Evolutionary conservation across 1,140 invertebrate genomes (phyloP).

Genomic region (Procambarus clarkii): DNA sequence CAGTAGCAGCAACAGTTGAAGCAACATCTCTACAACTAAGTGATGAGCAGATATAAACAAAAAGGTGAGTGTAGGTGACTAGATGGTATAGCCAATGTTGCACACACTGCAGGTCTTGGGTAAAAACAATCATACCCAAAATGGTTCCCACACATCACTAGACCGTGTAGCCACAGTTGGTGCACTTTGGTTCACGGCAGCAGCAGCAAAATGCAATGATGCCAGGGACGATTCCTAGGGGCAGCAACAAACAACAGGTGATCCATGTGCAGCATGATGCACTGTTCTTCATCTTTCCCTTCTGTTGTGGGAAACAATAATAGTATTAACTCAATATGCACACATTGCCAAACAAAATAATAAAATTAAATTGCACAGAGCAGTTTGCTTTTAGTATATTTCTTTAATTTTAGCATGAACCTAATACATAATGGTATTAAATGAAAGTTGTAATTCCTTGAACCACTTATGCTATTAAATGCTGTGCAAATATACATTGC

Average conservation of each 20-base stretch:
- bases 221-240: slow-evolving; percentile 41
- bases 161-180: slow-evolving; percentile 56
- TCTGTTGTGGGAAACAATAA: neutral
- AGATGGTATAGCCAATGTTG: neutral
- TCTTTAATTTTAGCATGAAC: no score
- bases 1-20: neutral
- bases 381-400: no score
- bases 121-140: neutral
- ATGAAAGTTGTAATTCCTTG: no score
- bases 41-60: neutral
- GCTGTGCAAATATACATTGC: no score
- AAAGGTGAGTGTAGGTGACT: neutral
- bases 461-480: no score
- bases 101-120: neutral
- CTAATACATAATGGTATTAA: no score
- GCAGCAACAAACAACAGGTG: slow-evolving; percentile 38
- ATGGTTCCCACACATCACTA: neutral
- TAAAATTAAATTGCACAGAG: no score
- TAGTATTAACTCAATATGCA: no score
- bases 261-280: slow-evolving; percentile 56
- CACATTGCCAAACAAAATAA: no score
- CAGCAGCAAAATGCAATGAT: slow-evolving; percentile 52
- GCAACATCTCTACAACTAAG: neutral
- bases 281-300: slow-evolving; percentile 57
- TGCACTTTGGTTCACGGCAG: slow-evolving; percentile 57